Conservation (phyloP, 37 sponge, comb jelly and placozoan species). For the Haliclona indistincta region DNA sequence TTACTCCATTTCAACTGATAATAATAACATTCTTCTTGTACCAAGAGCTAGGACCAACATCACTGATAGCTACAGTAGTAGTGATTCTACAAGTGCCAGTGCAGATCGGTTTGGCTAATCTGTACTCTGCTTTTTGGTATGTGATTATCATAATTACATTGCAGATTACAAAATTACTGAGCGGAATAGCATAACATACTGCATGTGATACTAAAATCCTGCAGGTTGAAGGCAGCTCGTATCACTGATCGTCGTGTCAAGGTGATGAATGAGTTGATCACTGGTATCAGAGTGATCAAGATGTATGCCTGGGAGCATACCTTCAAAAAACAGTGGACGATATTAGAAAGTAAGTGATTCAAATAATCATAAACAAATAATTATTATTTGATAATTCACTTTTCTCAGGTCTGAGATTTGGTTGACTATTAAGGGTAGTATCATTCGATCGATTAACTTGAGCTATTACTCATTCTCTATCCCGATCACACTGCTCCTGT, state of each 20-base stretch:
- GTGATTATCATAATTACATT: no score
- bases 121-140: no score
- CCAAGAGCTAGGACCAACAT: constrained; percentile 52
- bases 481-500: constrained; percentile 39
- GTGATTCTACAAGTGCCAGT: constrained; percentile 42
- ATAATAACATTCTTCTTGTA: constrained; percentile 49
- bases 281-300: constrained; percentile 87
- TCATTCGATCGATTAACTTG: constrained; percentile 41
- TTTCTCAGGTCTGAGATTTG: constrained; percentile 51
- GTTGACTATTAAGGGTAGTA: constrained; percentile 10
- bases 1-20: constrained; percentile 47
- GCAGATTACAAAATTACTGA: no score
- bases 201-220: no score
- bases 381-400: no score
- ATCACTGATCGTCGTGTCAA: constrained; percentile 69
- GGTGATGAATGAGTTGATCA: constrained; percentile 84
- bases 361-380: no score
- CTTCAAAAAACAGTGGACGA: constrained; percentile 39
- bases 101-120: constrained; percentile 40
- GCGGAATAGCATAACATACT: no score
- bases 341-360: constrained; percentile 69
- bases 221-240: constrained; percentile 57
- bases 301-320: constrained; percentile 93
- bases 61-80: constrained; percentile 24
- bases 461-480: constrained; percentile 33